Evolutionary conservation across 2,797 vertebrate species (phyloP).

Genomic region (Peromyscus aztecus): DNA sequence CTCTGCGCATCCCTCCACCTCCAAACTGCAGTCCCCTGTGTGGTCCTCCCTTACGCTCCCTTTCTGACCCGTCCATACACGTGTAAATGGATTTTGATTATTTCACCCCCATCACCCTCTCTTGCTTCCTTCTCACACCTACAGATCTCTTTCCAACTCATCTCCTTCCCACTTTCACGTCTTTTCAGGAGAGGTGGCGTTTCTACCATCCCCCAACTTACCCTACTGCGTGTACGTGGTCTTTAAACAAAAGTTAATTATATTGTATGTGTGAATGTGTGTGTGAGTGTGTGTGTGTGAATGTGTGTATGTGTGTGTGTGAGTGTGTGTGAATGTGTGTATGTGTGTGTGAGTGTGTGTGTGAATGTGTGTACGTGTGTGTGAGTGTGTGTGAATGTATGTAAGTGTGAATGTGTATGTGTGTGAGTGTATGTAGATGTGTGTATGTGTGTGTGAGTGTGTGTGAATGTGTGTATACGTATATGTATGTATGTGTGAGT

Average conservation of each 20-base stretch:
- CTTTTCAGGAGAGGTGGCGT: neutral
- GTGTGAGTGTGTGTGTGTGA: no score
- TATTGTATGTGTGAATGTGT: no score
- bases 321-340: rapidly evolving
- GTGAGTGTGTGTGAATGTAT: no score
- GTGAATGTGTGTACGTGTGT: neutral
- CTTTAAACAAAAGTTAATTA: neutral
- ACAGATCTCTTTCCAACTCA: neutral
- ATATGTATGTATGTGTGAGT: neutral
- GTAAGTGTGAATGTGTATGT: neutral
- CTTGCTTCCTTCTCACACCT: neutral
- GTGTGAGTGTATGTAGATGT: no score
- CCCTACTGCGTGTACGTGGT: neutral
- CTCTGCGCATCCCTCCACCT: neutral
- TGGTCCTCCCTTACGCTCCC: neutral
- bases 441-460: no score
- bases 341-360: neutral
- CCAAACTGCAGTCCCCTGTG: neutral
- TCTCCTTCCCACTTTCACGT: no score
- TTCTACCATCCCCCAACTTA: neutral
- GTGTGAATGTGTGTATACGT: neutral
- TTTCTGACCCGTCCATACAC: neutral
- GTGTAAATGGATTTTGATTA: neutral
- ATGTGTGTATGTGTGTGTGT: no score
- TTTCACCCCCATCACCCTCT: neutral